Percentiles rank a stretch among this genome's conserved stretches.
phyloP scores from a whole-genome alignment of 2,888 invertebrate genomes.

The Drosophila recens region DNA sequence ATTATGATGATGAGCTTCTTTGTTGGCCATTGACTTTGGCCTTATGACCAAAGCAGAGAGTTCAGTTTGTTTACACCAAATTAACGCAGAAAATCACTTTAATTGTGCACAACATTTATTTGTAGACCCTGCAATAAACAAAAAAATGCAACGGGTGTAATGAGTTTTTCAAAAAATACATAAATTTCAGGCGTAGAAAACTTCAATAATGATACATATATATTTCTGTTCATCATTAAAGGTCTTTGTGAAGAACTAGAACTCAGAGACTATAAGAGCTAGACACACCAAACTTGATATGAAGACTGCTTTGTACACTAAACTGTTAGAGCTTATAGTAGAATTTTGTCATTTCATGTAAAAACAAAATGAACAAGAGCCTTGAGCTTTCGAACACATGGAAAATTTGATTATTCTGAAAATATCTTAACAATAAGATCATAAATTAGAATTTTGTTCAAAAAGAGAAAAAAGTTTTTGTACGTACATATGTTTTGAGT shows the following conservation, averaged over 20 bases:
- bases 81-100: slow-evolving; percentile 75
- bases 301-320: not conserved
- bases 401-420: too few relatives aligned
- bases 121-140: not conserved
- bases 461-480: too few relatives aligned
- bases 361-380: too few relatives aligned
- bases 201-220: too few relatives aligned
- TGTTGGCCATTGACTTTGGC: slow-evolving; percentile 60
- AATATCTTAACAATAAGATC: too few relatives aligned
- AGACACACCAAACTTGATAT: not conserved
- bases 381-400: too few relatives aligned
- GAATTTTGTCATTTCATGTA: too few relatives aligned
- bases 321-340: not conserved
- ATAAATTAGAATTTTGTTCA: too few relatives aligned
- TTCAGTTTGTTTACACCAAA: slow-evolving; percentile 60
- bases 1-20: slow-evolving; percentile 19
- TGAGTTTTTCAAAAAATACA: not conserved
- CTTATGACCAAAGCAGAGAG: slow-evolving; percentile 23
- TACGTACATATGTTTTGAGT: too few relatives aligned
- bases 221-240: too few relatives aligned
- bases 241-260: not conserved
- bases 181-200: too few relatives aligned
- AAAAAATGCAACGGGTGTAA: not conserved
- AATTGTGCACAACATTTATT: slow-evolving; percentile 57
- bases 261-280: not conserved